Evolutionary conservation across 2,888 invertebrate species (phyloP).

Genomic region (Orthosia gracilis): DNA sequence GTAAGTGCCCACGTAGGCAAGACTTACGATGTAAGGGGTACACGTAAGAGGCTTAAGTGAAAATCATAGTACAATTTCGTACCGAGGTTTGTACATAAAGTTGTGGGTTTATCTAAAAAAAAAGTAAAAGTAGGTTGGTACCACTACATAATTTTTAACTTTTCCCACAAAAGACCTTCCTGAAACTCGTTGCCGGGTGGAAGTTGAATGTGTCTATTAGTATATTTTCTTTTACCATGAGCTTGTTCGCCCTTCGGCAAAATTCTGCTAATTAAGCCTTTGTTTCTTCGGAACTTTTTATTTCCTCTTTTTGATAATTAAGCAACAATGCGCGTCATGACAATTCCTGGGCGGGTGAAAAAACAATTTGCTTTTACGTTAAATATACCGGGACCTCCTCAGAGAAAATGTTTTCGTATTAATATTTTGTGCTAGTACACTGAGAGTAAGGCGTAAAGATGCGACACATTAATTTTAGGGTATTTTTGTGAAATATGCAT

Average conservation of each 20-base stretch:
- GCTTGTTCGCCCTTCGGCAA: conserved; percentile 47
- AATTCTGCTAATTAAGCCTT: conserved; percentile 64
- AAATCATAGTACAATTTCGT: conserved; percentile 77
- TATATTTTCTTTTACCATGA: conserved; percentile 46
- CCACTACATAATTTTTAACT: conserved; percentile 41
- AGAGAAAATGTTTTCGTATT: conserved; percentile 9
- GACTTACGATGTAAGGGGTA: conserved; percentile 72
- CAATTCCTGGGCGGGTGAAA: conserved; percentile 35
- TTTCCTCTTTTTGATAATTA: conserved; percentile 62
- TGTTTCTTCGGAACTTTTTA: conserved; percentile 59
- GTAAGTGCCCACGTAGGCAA: conserved; percentile 80
- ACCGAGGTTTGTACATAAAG: conserved; percentile 68
- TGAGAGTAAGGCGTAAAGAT: conserved; percentile 10
- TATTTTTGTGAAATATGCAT: neutral
- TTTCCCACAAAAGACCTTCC: conserved; percentile 10
- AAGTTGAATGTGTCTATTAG: conserved; percentile 47
- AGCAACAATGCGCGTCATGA: conserved; percentile 48
- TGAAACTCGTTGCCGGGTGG: conserved; percentile 15
- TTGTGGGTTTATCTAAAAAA: conserved; percentile 48
- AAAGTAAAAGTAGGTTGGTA: conserved; percentile 31
- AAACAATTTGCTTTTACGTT: conserved; percentile 50
- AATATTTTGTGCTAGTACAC: conserved; percentile 15
- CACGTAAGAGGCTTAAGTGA: conserved; percentile 77
- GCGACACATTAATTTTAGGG: conserved; percentile 6
- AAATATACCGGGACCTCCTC: conserved; percentile 26